A percentile compares a stretch with the other conserved stretches of the same genome.
Conservation (phyloP, 92 coral and sea anemone species). For the Umimayanthus kanabou region DNA sequence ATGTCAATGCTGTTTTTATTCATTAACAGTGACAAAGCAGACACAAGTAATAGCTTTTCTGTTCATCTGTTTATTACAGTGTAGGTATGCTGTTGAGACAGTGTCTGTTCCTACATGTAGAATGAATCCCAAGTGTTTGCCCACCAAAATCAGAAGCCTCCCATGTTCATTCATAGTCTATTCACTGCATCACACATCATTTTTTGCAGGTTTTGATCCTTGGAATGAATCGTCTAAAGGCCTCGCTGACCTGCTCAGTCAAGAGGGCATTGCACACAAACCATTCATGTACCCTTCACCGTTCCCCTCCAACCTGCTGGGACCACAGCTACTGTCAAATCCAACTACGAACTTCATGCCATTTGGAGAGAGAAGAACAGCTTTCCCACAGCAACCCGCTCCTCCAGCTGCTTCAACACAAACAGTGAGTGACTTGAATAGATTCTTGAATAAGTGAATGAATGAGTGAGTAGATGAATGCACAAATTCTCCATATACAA, state of each 20-base stretch:
- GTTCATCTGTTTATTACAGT: too few species aligned
- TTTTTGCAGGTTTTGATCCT: constrained; percentile 88
- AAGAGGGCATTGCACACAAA: constrained; percentile 67
- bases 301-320: constrained; percentile 42
- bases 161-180: not conserved
- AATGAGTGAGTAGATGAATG: not conserved
- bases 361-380: not conserved
- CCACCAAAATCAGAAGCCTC: not conserved
- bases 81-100: too few species aligned
- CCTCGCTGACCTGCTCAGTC: constrained; percentile 86
- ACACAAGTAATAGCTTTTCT: too few species aligned
- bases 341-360: constrained; percentile 29
- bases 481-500: too few species aligned
- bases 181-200: not conserved
- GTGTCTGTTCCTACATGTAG: too few species aligned
- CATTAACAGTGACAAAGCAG: too few species aligned
- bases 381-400: constrained; percentile 17
- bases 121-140: too few species aligned
- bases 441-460: not conserved
- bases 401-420: not conserved
- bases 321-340: constrained; percentile 19
- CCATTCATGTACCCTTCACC: constrained; percentile 37
- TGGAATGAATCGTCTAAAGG: constrained; percentile 97
- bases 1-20: too few species aligned
- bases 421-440: constrained; percentile 15